A percentile compares a stretch with the other conserved stretches of the same genome.
Evolutionary conservation across 2,888 invertebrate species (phyloP).

Genomic region (Catocala fraxini): DNA sequence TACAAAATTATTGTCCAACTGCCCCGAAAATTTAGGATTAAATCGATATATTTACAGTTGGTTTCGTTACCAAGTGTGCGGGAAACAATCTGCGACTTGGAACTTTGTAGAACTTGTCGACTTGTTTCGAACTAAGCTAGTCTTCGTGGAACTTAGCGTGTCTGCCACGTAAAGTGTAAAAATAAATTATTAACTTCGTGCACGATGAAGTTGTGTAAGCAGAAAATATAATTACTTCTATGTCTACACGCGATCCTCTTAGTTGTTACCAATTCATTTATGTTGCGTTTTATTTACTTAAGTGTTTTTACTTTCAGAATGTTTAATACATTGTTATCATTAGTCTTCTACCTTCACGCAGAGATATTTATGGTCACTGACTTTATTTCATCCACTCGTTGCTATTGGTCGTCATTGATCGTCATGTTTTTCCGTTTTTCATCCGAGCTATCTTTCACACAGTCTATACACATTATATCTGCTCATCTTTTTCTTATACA

Average conservation of each 20-base stretch:
- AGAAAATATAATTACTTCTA: slow-evolving; percentile 29
- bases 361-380: too few species aligned
- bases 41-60: slow-evolving; percentile 29
- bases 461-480: too few species aligned
- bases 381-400: too few species aligned
- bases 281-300: neutral
- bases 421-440: too few species aligned
- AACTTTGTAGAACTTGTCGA: slow-evolving; percentile 42
- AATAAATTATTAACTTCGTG: slow-evolving; percentile 37
- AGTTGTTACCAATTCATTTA: neutral
- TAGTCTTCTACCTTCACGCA: too few species aligned
- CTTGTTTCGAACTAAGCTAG: slow-evolving; percentile 42
- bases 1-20: too few species aligned
- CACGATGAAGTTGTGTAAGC: slow-evolving; percentile 21
- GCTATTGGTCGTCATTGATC: too few species aligned
- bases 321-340: too few species aligned
- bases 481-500: too few species aligned
- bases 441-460: too few species aligned
- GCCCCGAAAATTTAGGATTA: slow-evolving; percentile 10
- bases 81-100: slow-evolving; percentile 55
- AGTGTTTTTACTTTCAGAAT: neutral
- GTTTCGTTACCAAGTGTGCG: slow-evolving; percentile 18
- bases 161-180: slow-evolving; percentile 36
- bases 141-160: slow-evolving; percentile 34
- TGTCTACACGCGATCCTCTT: slow-evolving; percentile 9